Evolutionary conservation across 2,113 vertebrate genomes (phyloP).

Genomic region (Electrona antarctica): DNA sequence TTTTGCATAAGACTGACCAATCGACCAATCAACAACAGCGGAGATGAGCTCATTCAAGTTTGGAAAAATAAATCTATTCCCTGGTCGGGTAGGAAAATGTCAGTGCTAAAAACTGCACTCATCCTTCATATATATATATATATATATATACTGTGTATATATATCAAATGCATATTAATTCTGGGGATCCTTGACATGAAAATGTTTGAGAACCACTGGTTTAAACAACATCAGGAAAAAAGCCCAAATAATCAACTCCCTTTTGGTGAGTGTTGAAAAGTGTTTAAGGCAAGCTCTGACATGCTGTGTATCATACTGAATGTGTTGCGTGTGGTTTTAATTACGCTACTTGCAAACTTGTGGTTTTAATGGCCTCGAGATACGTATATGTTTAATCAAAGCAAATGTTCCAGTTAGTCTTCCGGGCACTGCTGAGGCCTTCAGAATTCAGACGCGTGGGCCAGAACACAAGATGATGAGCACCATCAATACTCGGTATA

Average conservation of each 20-base stretch:
- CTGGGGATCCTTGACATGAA: no score
- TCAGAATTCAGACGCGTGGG: constrained; percentile 64
- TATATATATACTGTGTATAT: no score
- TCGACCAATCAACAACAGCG: no score
- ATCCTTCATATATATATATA: no score
- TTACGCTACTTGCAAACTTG: constrained; percentile 18
- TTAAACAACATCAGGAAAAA: no score
- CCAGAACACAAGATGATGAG: constrained; percentile 60
- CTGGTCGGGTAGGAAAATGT: constrained; percentile 11
- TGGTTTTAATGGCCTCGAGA: constrained; percentile 59
- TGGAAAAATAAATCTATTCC: constrained; percentile 28
- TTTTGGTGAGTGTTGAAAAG: constrained; percentile 67
- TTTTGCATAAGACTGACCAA: no score
- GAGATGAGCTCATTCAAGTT: neutral
- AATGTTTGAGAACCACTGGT: no score
- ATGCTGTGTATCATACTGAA: constrained; percentile 26
- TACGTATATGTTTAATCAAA: constrained; percentile 70
- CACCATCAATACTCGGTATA: constrained; percentile 16
- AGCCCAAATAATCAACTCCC: constrained; percentile 25
- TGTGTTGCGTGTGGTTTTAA: constrained; percentile 70
- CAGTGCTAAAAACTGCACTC: constrained; percentile 17
- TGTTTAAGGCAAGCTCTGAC: constrained; percentile 35
- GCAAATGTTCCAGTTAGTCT: constrained; percentile 67
- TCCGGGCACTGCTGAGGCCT: constrained; percentile 59
- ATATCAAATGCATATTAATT: no score